phyloP scores from a whole-genome alignment of 1,140 invertebrate genomes.

The Phymorhynchus buccinoides region DNA sequence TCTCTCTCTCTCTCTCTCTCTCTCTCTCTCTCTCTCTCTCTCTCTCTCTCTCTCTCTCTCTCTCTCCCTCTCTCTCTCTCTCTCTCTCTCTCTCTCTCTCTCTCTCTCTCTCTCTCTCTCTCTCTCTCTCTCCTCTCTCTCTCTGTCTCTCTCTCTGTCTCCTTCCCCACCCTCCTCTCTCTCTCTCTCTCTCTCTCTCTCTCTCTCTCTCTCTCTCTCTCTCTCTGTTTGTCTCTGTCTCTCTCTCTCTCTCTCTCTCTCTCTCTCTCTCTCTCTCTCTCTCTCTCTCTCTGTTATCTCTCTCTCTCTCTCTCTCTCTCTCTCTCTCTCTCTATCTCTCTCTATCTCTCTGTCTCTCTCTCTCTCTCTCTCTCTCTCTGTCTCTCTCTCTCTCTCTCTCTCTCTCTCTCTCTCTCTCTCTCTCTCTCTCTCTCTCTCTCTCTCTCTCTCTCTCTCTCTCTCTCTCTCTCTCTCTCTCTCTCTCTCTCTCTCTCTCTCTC shows the following conservation, averaged over 20 bases:
- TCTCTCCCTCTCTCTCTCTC: background rate
- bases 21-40: background rate
- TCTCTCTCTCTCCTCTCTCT: background rate
- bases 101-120: background rate
- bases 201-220: background rate
- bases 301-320: conserved; percentile 13
- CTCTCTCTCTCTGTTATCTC: background rate
- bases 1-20: background rate
- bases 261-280: background rate
- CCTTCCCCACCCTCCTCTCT: background rate
- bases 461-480: conserved; percentile 8
- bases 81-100: conserved; percentile 23
- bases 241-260: background rate
- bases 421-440: conserved; percentile 4
- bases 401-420: background rate
- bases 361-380: background rate
- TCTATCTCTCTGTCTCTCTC: background rate
- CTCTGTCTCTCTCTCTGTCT: background rate
- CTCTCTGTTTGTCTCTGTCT: background rate
- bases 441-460: background rate
- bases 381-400: background rate
- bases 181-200: conserved; percentile 1
- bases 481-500: background rate
- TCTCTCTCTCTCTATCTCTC: background rate
- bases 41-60: background rate